Base-by-base conservation (phyloP, 2,797 vertebrate species). In the Tragopan temminckii region DNA sequence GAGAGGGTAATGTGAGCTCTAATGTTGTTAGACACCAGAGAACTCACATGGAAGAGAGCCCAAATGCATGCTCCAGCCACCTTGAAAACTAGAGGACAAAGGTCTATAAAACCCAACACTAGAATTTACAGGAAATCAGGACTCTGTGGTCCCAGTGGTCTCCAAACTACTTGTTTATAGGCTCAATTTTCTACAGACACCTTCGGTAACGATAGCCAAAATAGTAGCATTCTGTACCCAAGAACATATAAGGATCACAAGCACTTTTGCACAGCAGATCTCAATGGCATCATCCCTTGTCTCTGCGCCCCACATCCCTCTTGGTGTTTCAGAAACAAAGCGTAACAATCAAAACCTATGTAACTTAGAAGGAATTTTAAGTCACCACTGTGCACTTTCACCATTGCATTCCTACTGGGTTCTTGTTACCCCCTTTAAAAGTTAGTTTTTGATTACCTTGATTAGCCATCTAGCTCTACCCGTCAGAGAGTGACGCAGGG, bases 11-110 rank as follows among this genome's bases (percentile, higher is more conserved):
- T 25, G 48, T 69, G 94, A 96, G 85, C 91, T 91, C 72, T 66
- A 75, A 83, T 91, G 79, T 96, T 95, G 89, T 93, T 96, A 93
- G 94, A 93, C 92, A 93, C 92, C 76, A 91, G 94, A 96, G 95
- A 91, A 80, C 91, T 89, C n/a, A 62, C 45, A 66, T 94, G 94
- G 91, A 96, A 94, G 42, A 50, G 50, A 92, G 95, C 91, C 91
- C 76, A 93, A 64, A 88, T 88, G 33, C 92, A 92, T 93, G 89
- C 53, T 91, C 67, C 89, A 91, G 48, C 35, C 76, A 96, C 92
- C 89, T 96, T 94, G 91, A 93, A 92, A 91, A 69, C 79, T 58
- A 33, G 59, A 88, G 62, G 89, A 96, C 87, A 91, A 93, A 93
- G 68, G 71, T 92, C 69, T 87, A 57, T 96, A 90, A 95, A 95